Conservation (phyloP, 2,888 invertebrate genomes). For the Latrodectus elegans region DNA sequence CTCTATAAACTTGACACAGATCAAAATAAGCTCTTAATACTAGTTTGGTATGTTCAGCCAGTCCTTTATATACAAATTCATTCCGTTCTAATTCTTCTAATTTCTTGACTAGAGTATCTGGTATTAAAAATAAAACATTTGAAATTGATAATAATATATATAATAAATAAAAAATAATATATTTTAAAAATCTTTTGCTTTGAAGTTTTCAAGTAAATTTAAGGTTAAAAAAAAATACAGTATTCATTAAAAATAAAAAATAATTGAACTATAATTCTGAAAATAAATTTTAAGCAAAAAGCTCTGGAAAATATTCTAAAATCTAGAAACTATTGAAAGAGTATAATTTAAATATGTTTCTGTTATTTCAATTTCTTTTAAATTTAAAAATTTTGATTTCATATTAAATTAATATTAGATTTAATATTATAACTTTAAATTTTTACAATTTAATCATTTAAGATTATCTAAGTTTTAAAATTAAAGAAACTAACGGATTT, state of each 20-base stretch:
- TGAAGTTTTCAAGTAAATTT: not conserved
- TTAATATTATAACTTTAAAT: too few species aligned
- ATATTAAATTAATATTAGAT: too few species aligned
- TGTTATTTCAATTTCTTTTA: too few species aligned
- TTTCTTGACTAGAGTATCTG: constrained; percentile 94
- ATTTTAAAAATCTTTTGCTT: not conserved
- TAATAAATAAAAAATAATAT: not conserved
- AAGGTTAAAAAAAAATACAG: not conserved
- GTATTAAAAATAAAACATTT: not conserved
- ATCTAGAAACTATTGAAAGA: too few species aligned
- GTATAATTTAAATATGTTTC: too few species aligned
- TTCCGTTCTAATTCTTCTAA: constrained; percentile 94
- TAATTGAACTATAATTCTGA: too few species aligned
- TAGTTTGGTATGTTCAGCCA: constrained; percentile 91
- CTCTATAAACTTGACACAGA: constrained; percentile 88
- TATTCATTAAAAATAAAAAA: not conserved
- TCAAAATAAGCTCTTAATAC: constrained; percentile 90
- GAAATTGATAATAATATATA: not conserved
- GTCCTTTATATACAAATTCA: constrained; percentile 91
- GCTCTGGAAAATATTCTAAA: too few species aligned
- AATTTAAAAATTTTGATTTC: too few species aligned
- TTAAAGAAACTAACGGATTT: too few species aligned
- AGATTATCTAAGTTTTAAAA: too few species aligned
- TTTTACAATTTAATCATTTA: too few species aligned
- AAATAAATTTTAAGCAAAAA: too few species aligned